A percentile compares a stretch with the other conserved stretches of the same genome.
These are phyloP conservation scores for Chauna torquata DNA, from an alignment of 2,113 vertebrate genomes.

Conservation along the genomic window DNA sequence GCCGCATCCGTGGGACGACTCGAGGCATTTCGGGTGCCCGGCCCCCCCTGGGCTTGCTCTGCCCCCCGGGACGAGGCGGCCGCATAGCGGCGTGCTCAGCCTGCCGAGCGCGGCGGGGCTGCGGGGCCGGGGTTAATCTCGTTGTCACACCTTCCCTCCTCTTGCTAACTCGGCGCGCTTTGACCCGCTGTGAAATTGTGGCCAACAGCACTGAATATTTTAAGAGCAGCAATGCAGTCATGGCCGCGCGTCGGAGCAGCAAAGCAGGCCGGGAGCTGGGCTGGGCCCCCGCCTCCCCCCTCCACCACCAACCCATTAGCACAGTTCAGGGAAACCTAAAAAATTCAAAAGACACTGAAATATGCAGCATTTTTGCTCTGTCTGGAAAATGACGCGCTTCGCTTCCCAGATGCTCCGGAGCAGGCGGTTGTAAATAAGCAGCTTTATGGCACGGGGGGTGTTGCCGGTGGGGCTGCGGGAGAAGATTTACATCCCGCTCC, in stretches of 20 bases:
- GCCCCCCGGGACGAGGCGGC: neutral
- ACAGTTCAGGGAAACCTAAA: conserved; percentile 65
- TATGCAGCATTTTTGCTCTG: conserved; percentile 43
- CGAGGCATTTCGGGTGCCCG: neutral
- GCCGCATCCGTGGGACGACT: fast-evolving
- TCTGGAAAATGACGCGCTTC: conserved; percentile 44
- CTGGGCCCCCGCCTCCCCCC: neutral
- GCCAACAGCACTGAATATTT: conserved; percentile 63
- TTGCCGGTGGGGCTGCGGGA: neutral
- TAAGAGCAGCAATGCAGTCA: conserved; percentile 62
- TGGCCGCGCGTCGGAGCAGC: conserved; percentile 17
- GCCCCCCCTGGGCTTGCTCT: fast-evolving
- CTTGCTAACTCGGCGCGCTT: conserved; percentile 62
- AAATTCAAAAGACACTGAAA: conserved; percentile 53
- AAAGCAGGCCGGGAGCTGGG: conserved; percentile 60
- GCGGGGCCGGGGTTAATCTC: conserved; percentile 44
- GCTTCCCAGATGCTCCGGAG: conserved; percentile 54
- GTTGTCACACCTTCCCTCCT: conserved; percentile 60
- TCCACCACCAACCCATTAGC: conserved; percentile 52
- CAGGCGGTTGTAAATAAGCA: conserved; percentile 38
- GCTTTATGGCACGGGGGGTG: conserved; percentile 22
- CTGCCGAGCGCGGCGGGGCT: conserved; percentile 3
- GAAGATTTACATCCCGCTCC: neutral
- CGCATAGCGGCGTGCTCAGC: conserved; percentile 54
- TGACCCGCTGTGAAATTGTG: conserved; percentile 63